These are phyloP conservation scores for Butastur rufipennis DNA, from an alignment of 2,113 vertebrate genomes.

Conservation along the genomic window DNA sequence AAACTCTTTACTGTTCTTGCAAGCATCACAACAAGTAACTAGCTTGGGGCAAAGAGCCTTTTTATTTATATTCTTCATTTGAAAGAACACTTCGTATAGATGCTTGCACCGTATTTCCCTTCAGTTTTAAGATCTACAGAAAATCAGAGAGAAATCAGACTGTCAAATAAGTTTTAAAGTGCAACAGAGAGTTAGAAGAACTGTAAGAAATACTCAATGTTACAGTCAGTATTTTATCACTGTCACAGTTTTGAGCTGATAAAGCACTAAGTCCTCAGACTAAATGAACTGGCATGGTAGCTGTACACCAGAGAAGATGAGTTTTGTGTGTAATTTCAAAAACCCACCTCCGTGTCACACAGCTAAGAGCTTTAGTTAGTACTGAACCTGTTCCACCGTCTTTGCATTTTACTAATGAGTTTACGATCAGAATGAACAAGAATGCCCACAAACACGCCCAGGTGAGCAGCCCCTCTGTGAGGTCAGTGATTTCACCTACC, in stretches of 20 bases:
- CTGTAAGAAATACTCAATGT: neutral
- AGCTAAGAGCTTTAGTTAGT: neutral
- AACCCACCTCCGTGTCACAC: accelerated
- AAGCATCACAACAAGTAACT: neutral
- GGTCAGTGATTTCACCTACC: neutral
- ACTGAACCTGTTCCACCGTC: neutral
- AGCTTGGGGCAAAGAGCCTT: neutral
- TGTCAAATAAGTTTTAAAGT: neutral
- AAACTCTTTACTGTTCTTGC: neutral
- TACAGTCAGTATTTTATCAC: neutral
- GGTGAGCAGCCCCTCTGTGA: neutral
- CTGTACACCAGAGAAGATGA: neutral
- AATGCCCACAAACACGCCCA: neutral
- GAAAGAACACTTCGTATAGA: neutral
- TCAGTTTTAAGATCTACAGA: neutral
- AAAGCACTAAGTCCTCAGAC: neutral
- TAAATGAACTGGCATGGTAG: neutral
- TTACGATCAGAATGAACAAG: accelerated
- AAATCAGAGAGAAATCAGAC: neutral
- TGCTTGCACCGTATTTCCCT: neutral
- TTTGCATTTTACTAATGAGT: neutral
- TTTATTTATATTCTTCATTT: neutral
- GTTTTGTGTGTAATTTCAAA: neutral
- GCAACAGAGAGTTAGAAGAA: neutral
- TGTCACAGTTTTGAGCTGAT: neutral